These are phyloP conservation scores for Oscheius onirici DNA, from an alignment of 2,888 invertebrate genomes.

Conservation along the genomic window DNA sequence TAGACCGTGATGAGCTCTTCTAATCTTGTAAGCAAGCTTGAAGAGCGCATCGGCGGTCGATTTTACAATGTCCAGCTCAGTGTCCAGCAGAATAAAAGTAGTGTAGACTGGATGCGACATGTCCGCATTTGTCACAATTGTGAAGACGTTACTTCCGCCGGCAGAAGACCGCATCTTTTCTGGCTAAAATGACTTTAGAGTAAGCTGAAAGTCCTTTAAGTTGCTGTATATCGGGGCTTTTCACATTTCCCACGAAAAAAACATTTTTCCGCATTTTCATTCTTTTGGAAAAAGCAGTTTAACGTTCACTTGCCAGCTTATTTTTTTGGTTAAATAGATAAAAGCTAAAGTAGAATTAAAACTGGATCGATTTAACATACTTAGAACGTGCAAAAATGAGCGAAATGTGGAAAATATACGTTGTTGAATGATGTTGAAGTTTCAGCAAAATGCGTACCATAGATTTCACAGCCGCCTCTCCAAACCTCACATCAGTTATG, in stretches of 20 bases:
- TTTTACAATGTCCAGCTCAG: background rate
- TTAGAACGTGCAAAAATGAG: no score
- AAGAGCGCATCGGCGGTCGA: conserved; percentile 38
- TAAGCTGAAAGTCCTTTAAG: background rate
- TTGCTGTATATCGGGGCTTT: background rate
- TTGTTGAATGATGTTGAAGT: no score
- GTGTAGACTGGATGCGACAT: conserved; percentile 20
- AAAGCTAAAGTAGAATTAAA: no score
- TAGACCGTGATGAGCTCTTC: conserved; percentile 56
- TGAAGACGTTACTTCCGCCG: conserved; percentile 35
- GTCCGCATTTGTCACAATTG: conserved; percentile 39
- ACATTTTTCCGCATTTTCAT: no score
- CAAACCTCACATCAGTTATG: conserved; percentile 48
- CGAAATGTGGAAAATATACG: no score
- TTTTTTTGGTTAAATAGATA: no score
- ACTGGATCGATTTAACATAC: no score
- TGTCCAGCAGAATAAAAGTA: conserved; percentile 19
- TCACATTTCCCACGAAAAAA: no score
- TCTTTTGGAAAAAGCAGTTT: no score
- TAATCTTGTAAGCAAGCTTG: conserved; percentile 39
- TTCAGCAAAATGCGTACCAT: conserved; percentile 11
- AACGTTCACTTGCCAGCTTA: no score
- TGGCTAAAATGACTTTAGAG: conserved; percentile 4
- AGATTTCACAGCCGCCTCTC: conserved; percentile 28
- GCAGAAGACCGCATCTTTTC: conserved; percentile 9